Evolutionary conservation across 2,113 vertebrate genomes (phyloP), one percentile per base, ranked within the genome.

Genomic region (Scatophagus argus): DNA sequence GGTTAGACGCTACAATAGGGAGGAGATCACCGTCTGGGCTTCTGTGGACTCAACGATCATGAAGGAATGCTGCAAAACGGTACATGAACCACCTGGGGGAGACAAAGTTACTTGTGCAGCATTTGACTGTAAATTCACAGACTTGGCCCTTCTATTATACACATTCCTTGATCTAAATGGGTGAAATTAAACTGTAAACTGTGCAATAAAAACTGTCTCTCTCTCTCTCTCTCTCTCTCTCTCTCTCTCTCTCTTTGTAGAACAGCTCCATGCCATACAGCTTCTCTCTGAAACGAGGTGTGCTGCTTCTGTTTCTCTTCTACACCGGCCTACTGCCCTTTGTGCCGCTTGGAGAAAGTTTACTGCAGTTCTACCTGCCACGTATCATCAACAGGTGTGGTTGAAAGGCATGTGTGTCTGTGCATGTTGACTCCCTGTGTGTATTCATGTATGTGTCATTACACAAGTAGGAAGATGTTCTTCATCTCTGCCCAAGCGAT

Each of bases 301-400:
- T 94, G 12, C 55, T 84, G 76, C 27, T 97, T 2, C 79, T 97
- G 3, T 64, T 96, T 1, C 91, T 96, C 19, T 97, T 94, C 72
- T 97, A 97, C 80, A 88, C 83, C 19, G 97, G 96, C 63, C 92
- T 97, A 55, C 93, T 97, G 81, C 96, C 96, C 52, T 97, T 96
- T 38, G 43, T 95, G 11, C 89, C 93, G 0, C 88, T 97, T 38
- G 93, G 91, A 0, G 96, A 97, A 89, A 93, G 85, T 38, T 91
- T 96, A 67, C 84, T 97, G 79, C 88, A 97, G 74, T 95, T 93
- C 60, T 95, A 95, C 92, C 82, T 97, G 82, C 94, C 94, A 0
- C 89, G 90, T 56, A 84, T 97, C 89, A 89, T 97, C 72, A 96
- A 97, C 93, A 96, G 93, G 96, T 95, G 38, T 56, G 86, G 54